Percentiles rank a stretch among this genome's conserved stretches.
Conservation (phyloP, 2,797 vertebrate genomes). For the Sebastes trivittatus region DNA sequence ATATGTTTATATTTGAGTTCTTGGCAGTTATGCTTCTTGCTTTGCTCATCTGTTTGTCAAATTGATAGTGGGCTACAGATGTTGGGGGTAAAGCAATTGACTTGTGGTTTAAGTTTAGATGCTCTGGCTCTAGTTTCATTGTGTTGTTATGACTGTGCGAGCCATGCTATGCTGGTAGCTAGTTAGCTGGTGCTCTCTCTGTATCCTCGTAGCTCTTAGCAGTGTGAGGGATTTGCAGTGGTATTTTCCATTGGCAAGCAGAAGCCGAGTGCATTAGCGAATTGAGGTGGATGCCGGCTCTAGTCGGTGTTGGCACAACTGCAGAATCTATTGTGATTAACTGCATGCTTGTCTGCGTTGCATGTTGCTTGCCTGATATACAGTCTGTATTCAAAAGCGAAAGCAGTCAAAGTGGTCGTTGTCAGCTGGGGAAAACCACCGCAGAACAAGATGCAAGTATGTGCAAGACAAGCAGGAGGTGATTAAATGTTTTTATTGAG, state of each 20-base stretch:
- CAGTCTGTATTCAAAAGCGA: background rate
- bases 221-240: constrained; percentile 52
- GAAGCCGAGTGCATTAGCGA: constrained; percentile 15
- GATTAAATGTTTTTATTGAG: background rate
- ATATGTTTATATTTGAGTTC: constrained; percentile 40
- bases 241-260: constrained; percentile 68
- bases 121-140: constrained; percentile 11
- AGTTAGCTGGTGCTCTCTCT: constrained; percentile 11
- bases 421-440: background rate
- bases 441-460: background rate
- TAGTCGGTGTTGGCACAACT: constrained; percentile 34
- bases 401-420: background rate
- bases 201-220: constrained; percentile 30
- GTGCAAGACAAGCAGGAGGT: background rate
- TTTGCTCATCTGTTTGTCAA: constrained; percentile 20
- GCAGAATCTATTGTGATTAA: constrained; percentile 50
- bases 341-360: constrained; percentile 28
- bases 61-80: background rate
- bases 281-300: constrained; percentile 34
- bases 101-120: constrained; percentile 5
- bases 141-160: constrained; percentile 7
- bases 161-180: constrained; percentile 5
- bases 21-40: background rate
- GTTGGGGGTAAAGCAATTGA: background rate
- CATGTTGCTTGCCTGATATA: background rate